Evolutionary conservation across 2,888 invertebrate species (phyloP), one percentile per base, ranked within the genome.

Genomic region (Leptogaster cylindrica): DNA sequence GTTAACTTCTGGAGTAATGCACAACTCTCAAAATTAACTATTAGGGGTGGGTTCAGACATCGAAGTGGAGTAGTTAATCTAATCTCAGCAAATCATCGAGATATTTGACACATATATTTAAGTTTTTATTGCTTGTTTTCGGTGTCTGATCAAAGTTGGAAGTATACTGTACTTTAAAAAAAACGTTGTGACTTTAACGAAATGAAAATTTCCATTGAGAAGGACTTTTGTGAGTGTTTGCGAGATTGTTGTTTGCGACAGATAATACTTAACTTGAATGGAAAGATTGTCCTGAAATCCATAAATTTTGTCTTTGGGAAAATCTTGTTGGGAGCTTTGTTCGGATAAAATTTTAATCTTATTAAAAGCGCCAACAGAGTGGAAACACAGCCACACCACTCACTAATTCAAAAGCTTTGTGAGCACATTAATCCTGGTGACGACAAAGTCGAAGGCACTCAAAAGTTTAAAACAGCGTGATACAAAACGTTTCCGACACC

Each of bases 281-380:
- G 23, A 3, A 23, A 12, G 20, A 36, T 55, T 36, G n/a, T 18
- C 23, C 12, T 6, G 55, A 36, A 36, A 55, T 20, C 55, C 55
- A 55, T 55, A 55, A 55, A 55, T 55, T 55, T 55, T 55, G 39
- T 55, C 55, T 55, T 3, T n/a, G n/a, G 39, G 55, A 55, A 55
- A 55, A 55, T 36, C 55, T 23, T 25, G 36, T n/a, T 36, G 55
- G 33, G 39, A 55, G 39, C 55, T 23, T 39, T 36, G n/a, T 18
- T 55, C 36, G 55, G 55, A 55, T 55, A 55, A 55, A 55, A 55
- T 55, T 55, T 55, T 55, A 55, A 55, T 55, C 55, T 55, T 55
- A 55, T 55, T 55, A 55, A 55, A 55, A 55, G 39, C 55, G 55
- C 39, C 55, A 55, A 55, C 55, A 55, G 55, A 25, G 55, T 55